Evolutionary conservation across 2,797 vertebrate genomes (phyloP), one percentile per base, ranked within the genome.

Genomic region (Typhlichthys subterraneus): DNA sequence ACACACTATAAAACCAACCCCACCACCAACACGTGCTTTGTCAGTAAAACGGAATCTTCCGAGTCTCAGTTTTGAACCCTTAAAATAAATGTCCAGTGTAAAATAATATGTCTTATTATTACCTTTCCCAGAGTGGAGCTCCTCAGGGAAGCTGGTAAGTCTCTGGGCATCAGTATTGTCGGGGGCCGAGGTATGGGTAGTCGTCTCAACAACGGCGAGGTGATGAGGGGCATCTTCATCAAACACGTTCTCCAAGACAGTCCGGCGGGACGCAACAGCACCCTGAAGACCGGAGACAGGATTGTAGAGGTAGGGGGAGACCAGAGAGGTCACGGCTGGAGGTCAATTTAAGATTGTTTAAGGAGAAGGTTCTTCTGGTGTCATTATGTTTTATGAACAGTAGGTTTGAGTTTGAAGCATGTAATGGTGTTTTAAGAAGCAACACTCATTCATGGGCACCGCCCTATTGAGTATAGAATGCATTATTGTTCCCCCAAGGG

Each of bases 211-310:
- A 98, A 94, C 0, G 98, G 98, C 11, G 97, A 99, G 88, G 94
- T 99, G 77, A 98, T 99, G 97, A 94, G 98, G 76, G 98, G 97
- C 52, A 98, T 99, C 88, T 99, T 99, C 77, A 97, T 99, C 85
- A 99, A 99, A 63, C 98, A 99, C 61, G 95, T 99, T 79, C 91
- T 99, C 62, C 95, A 96, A 77, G 98, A 99, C 82, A 99, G 97
- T 77, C 97, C 98, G 5, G 98, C 98, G 0, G 96, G 97, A 74
- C 95, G 92, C 86, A 95, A 97, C 4, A 93, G 96, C 80, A 98
- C 96, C 0, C 88, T 99, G 79, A 98, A 96, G 86, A 96, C 96
- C 0, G 97, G 98, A 74, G 98, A 99, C 91, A 92, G 97, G 69
- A 96, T 99, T 0, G 90, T 99, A 6, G 95, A 99, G 95, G 97